phyloP scores from a whole-genome alignment of 2,113 vertebrate genomes.

The Vireo altiloquus region DNA sequence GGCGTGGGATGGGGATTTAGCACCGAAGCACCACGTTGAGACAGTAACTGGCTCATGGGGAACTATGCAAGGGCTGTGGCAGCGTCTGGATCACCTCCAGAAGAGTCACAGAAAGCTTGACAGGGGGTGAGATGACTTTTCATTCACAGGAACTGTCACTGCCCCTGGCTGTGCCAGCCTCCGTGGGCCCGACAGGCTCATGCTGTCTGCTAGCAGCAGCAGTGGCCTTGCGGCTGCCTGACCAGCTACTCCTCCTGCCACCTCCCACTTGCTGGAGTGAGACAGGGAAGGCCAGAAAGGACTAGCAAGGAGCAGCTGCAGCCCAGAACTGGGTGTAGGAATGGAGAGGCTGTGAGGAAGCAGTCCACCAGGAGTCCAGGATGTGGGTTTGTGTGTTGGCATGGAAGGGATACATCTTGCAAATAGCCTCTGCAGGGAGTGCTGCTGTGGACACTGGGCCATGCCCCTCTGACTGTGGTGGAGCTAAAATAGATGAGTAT shows the following conservation, averaged over 20 bases:
- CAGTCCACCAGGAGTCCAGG: not conserved
- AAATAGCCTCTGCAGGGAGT: not conserved
- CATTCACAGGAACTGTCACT: not conserved
- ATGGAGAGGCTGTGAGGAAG: not conserved
- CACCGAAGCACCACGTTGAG: not conserved
- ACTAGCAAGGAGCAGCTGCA: not conserved
- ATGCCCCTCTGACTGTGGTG: not conserved
- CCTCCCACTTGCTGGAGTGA: not conserved
- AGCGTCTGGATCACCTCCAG: not conserved
- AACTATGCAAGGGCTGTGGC: not conserved
- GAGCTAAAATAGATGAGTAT: not conserved
- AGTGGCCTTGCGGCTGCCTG: not conserved
- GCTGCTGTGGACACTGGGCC: not conserved
- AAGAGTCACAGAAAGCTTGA: not conserved
- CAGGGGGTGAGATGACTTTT: not conserved
- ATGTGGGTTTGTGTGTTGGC: not conserved
- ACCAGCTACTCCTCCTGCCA: not conserved
- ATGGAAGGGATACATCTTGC: not conserved
- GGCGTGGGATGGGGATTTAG: not conserved
- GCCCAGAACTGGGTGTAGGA: not conserved
- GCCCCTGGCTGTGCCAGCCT: not conserved
- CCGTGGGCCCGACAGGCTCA: accelerated
- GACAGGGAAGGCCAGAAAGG: not conserved
- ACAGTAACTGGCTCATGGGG: not conserved
- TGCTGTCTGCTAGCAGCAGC: not conserved